Evolutionary conservation across 2,113 vertebrate genomes (phyloP), one percentile per base, ranked within the genome.

Genomic region (Terrapene triunguis): DNA sequence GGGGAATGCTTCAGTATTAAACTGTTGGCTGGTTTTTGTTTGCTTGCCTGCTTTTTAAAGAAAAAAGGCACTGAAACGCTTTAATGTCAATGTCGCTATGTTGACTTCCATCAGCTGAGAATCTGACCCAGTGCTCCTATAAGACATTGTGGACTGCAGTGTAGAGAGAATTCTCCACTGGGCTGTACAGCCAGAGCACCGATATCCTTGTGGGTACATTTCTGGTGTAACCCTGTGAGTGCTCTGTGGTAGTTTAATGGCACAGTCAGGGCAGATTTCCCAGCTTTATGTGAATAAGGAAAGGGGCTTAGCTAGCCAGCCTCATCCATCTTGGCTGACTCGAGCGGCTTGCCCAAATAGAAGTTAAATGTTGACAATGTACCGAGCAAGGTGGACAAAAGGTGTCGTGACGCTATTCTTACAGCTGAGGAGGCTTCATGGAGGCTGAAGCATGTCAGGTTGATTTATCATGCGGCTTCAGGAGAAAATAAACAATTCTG

Each of bases 381-480:
- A 82, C 42, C 4, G 6, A 55, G 88, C 13, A 17, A 72, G 0
- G 29, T 76, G 24, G 83, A 44, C 91, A 54, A 51, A 95, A 51
- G 84, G 89, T 83, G 5, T 10, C 38, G 1, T 88, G 3, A 0
- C 5, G 1, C 83, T 79, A 8, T 22, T 9, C 79, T 35, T 50
- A 1, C 76, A 10, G 96, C 94, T 7, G 83, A 85, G 91, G 84
- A 87, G 82, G 84, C 84, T 92, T 51, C 24, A 4, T 62, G 54
- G 91, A 1, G 11, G 72, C 88, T 88, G 2, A 54, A 81, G 54
- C 8, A 80, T 95, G 97, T 95, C 97, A 97, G 95, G 50, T 27
- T 97, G 95, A 97, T 97, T 95, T 89, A 97, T 97, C 95, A 80
- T 87, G 38, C 51, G 8, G 89, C 88, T 88, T 1, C 84, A 57